Base-by-base conservation (phyloP, 1,140 invertebrate genomes). In the Bombus impatiens region DNA sequence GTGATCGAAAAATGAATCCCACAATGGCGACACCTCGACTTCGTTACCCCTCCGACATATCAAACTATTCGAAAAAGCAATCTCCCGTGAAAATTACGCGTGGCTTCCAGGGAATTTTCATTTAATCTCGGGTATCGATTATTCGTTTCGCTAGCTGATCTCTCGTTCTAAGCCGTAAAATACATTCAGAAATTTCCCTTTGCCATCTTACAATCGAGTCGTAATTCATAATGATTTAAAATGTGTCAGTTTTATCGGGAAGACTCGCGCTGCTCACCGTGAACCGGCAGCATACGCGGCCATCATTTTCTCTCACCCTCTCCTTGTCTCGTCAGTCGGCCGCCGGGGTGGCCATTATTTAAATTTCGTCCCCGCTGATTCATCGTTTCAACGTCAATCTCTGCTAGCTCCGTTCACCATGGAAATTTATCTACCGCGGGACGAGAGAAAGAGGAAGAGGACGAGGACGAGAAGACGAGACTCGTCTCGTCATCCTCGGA, bases 341-440 rank as follows among this genome's bases (percentile, higher is more conserved):
- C 65, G 57, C 80, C 5, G 67, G 70, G 32, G 59, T 65, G 68
- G 59, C 67, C 81, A 74, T 86, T 88, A 86, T 76, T 88, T 82
- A 81, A 86, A 72, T 88, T 78, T 72, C 80, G 40, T 87, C 62
- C 77, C 25, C 72, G 84, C 71, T 70, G 88, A 88, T 89, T 89
- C 77, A 87, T 87, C 86, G 82, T 75, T 76, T 75, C 72, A 74
- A 85, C 86, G 82, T 85, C 86, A 70, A 85, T 87, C 86, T 84
- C 62, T n/a, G 70, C 72, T 32, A 22, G 44, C 84, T 62, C 28
- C 37, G 82, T 68, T 74, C 72, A 40, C 44, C 42, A 59, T 44
- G 82, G 82, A 89, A 88, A 89, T 87, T 88, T 77, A 74, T 87
- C 74, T 59, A 42, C 44, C 44, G 6, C 32, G 65, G 2, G 6